A percentile compares a stretch with the other conserved stretches of the same genome.
Evolutionary conservation across 2,113 vertebrate species (phyloP).

Genomic region (Cinclus cinclus): DNA sequence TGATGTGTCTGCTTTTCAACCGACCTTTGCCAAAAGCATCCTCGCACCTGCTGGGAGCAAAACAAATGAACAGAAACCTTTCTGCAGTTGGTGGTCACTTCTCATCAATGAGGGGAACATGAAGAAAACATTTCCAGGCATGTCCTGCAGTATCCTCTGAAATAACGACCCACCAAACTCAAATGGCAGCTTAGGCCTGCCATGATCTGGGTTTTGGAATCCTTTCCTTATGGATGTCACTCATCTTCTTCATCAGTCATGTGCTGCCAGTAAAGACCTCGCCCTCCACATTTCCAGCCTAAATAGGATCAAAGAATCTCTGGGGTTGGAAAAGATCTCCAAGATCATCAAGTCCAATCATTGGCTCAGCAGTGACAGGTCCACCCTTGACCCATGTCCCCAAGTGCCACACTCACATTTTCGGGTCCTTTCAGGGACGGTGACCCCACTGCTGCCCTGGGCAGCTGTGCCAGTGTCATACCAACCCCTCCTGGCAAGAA

Average conservation of each 20-base stretch:
- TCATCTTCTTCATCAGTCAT: background rate
- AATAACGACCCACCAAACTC: background rate
- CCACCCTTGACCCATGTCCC: too few relatives aligned
- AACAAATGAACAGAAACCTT: background rate
- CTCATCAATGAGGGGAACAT: background rate
- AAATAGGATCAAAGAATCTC: too few relatives aligned
- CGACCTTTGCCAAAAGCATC: background rate
- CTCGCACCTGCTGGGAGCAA: background rate
- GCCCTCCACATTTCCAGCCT: background rate
- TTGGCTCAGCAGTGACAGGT: background rate
- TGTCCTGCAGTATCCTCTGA: background rate
- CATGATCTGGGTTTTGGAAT: background rate
- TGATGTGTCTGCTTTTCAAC: background rate
- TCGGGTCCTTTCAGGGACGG: background rate
- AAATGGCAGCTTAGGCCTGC: background rate
- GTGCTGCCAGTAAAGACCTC: background rate
- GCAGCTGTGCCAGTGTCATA: background rate
- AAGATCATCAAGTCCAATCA: background rate
- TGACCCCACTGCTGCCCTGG: background rate
- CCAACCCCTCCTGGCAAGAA: background rate
- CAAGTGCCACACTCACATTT: fast-evolving
- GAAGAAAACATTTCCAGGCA: background rate
- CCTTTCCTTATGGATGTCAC: background rate
- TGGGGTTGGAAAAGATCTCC: background rate
- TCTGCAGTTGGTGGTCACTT: background rate